A percentile compares a stretch with the other conserved stretches of the same genome.
Conservation (phyloP, 2,888 invertebrate genomes). For the Dryococelus australis region DNA sequence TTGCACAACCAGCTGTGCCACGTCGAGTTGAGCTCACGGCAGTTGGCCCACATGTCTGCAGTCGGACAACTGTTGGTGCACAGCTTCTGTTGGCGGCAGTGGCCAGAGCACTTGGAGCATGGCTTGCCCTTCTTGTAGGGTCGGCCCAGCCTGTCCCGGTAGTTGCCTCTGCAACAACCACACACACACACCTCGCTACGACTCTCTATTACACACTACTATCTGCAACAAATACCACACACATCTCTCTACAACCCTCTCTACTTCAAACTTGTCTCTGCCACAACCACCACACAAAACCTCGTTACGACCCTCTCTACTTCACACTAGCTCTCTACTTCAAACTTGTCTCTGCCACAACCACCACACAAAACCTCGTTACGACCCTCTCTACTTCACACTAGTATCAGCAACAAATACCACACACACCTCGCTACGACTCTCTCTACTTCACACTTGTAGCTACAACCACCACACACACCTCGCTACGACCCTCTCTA, state of each 20-base stretch:
- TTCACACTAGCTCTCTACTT: too few species aligned
- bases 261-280: conserved; percentile 42
- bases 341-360: conserved; percentile 52
- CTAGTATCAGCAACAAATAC: conserved; percentile 53
- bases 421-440: not conserved
- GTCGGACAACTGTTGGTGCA: conserved; percentile 77
- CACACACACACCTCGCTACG: not conserved
- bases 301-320: not conserved
- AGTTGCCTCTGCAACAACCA: conserved; percentile 71
- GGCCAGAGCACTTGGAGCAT: conserved; percentile 70
- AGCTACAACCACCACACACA: conserved; percentile 53
- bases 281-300: conserved; percentile 50
- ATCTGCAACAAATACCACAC: conserved; percentile 59
- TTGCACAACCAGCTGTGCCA: conserved; percentile 70
- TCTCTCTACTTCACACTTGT: too few species aligned
- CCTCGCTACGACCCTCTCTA: not conserved
- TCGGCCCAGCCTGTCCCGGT: conserved; percentile 65
- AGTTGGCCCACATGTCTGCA: conserved; percentile 77
- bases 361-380: not conserved
- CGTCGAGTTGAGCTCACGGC: conserved; percentile 66
- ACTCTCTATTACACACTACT: too few species aligned
- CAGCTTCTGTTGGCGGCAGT: conserved; percentile 70
- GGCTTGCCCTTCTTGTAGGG: conserved; percentile 72
- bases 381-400: too few species aligned
- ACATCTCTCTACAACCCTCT: not conserved